Conservation (phyloP, 2,113 vertebrate genomes). For the Thomomys bottae region DNA sequence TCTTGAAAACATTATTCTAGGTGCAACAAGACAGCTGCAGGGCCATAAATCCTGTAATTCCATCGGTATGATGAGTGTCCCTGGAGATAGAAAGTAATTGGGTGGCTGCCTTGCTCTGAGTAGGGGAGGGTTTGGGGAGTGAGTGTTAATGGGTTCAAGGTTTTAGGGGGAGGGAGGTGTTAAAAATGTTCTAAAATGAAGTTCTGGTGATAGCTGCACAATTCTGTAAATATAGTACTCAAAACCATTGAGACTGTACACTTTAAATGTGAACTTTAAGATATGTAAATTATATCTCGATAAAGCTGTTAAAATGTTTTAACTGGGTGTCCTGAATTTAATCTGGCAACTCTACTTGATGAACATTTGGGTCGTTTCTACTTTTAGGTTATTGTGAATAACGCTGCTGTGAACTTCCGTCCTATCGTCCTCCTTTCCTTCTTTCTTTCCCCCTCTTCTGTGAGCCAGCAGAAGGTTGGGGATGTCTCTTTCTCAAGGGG, state of each 20-base stretch:
- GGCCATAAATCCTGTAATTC: fast-evolving
- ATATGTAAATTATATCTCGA: neutral
- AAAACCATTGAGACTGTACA: neutral
- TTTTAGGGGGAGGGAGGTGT: neutral
- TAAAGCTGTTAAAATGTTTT: slow-evolving; percentile 19
- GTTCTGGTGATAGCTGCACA: neutral
- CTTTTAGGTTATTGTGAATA: slow-evolving; percentile 21
- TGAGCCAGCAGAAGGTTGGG: neutral
- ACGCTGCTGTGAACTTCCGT: neutral
- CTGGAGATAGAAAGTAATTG: neutral
- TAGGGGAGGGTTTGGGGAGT: neutral
- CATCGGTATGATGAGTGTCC: neutral
- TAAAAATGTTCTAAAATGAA: slow-evolving; percentile 29
- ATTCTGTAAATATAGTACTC: neutral
- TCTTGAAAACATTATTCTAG: neutral
- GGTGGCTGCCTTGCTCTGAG: neutral
- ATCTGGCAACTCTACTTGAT: neutral
- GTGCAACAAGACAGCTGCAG: neutral
- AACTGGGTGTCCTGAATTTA: slow-evolving; percentile 21
- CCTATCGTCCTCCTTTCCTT: neutral
- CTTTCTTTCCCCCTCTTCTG: neutral
- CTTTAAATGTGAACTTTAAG: slow-evolving; percentile 42
- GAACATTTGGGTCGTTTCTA: slow-evolving; percentile 18
- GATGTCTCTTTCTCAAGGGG: neutral
- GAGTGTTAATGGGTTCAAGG: neutral